Percentiles rank a stretch among this genome's conserved stretches.
phyloP scores from a whole-genome alignment of 2,888 invertebrate genomes.

The Lamproptera curius region DNA sequence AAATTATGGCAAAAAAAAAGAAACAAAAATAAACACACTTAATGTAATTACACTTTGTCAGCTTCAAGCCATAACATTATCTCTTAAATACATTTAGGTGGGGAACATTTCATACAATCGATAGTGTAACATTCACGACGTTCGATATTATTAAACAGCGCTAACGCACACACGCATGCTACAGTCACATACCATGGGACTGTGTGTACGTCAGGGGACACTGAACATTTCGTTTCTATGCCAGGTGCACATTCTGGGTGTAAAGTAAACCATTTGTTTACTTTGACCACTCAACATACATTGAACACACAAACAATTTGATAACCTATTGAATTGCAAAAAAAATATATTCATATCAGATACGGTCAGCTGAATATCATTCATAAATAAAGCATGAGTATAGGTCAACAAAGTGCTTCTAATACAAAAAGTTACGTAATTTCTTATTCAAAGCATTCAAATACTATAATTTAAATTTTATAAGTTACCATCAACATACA shows the following conservation, averaged over 20 bases:
- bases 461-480: no score
- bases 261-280: not conserved
- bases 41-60: constrained; percentile 19
- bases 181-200: not conserved
- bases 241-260: not conserved
- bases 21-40: constrained; percentile 9
- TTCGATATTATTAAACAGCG: constrained; percentile 5
- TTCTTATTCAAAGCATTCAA: not conserved
- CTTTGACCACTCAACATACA: not conserved
- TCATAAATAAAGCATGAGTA: not conserved
- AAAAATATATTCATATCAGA: no score
- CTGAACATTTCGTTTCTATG: not conserved
- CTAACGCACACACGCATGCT: not conserved
- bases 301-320: no score
- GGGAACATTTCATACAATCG: constrained; percentile 10
- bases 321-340: no score
- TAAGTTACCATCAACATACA: no score
- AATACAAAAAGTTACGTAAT: not conserved
- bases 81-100: constrained; percentile 9
- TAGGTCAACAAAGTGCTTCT: not conserved
- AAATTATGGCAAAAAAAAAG: not conserved
- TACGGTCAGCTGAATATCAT: no score
- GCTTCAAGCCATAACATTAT: constrained; percentile 11
- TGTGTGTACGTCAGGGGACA: not conserved
- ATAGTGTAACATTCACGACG: constrained; percentile 3